A percentile compares a stretch with the other conserved stretches of the same genome.
phyloP scores from a whole-genome alignment of 2,888 invertebrate genomes.

The Therioaphis trifolii region DNA sequence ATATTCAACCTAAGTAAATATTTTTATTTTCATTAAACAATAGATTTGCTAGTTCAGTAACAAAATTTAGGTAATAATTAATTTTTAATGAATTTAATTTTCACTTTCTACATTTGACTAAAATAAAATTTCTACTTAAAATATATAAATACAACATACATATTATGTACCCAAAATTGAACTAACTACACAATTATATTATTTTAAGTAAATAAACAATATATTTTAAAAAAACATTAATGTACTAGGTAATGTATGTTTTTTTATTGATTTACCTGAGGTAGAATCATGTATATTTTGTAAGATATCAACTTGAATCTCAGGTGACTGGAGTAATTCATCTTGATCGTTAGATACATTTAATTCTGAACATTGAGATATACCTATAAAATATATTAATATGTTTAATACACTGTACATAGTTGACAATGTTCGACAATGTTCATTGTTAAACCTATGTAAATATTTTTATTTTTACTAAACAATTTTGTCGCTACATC shows the following conservation, averaged over 20 bases:
- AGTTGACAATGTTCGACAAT: neutral
- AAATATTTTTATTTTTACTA: constrained; percentile 4
- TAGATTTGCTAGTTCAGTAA: too few species aligned
- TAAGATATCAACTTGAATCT: constrained; percentile 5
- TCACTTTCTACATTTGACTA: too few species aligned
- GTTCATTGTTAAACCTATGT: neutral
- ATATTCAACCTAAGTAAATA: too few species aligned
- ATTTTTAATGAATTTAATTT: too few species aligned
- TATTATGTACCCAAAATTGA: neutral
- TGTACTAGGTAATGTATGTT: neutral
- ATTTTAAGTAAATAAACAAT: constrained; percentile 6
- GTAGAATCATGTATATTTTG: neutral
- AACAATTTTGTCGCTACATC: too few species aligned
- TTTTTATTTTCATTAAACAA: too few species aligned
- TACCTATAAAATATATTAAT: neutral
- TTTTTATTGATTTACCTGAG: too few species aligned
- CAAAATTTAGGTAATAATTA: too few species aligned
- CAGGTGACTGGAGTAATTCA: neutral
- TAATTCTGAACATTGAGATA: neutral
- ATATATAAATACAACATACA: neutral
- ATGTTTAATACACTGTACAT: neutral
- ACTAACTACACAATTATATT: neutral
- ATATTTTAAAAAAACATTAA: neutral
- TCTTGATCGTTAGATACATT: neutral
- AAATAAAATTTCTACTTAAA: too few species aligned